phyloP scores from a whole-genome alignment of 2,888 invertebrate species.

The Stenotaenia linearis region DNA sequence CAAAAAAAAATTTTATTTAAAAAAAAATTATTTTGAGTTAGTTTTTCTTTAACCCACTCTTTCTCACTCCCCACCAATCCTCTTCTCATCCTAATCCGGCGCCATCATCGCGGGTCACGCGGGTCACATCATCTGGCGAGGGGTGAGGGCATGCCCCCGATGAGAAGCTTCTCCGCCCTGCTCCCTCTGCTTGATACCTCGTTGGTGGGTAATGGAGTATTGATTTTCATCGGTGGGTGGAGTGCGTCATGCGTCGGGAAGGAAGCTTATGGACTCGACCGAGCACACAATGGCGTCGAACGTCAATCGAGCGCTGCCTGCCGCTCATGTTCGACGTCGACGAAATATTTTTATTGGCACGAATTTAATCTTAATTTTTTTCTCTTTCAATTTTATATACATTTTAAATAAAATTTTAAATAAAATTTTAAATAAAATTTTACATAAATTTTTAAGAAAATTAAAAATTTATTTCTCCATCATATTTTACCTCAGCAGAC shows the following conservation, averaged over 20 bases:
- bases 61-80: slow-evolving; percentile 3
- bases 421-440: not conserved
- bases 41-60: not conserved
- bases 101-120: slow-evolving; percentile 14
- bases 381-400: not conserved
- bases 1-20: not conserved
- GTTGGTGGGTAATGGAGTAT: slow-evolving; percentile 26
- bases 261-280: slow-evolving; percentile 21
- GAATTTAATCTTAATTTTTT: not conserved
- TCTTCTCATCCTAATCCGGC: slow-evolving; percentile 20
- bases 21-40: not conserved
- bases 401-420: not conserved
- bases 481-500: not conserved
- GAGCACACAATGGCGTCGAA: slow-evolving; percentile 24
- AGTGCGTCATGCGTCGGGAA: not conserved
- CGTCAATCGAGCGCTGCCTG: slow-evolving; percentile 24
- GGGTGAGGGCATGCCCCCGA: slow-evolving; percentile 24
- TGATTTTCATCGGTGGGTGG: slow-evolving; percentile 16
- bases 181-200: slow-evolving; percentile 26
- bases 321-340: not conserved
- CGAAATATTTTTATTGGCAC: not conserved
- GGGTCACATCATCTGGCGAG: slow-evolving; percentile 24
- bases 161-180: slow-evolving; percentile 13
- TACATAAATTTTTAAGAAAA: no score
- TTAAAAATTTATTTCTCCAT: not conserved